phyloP scores from a whole-genome alignment of 1,140 invertebrate genomes.

The Orius insidiosus region DNA sequence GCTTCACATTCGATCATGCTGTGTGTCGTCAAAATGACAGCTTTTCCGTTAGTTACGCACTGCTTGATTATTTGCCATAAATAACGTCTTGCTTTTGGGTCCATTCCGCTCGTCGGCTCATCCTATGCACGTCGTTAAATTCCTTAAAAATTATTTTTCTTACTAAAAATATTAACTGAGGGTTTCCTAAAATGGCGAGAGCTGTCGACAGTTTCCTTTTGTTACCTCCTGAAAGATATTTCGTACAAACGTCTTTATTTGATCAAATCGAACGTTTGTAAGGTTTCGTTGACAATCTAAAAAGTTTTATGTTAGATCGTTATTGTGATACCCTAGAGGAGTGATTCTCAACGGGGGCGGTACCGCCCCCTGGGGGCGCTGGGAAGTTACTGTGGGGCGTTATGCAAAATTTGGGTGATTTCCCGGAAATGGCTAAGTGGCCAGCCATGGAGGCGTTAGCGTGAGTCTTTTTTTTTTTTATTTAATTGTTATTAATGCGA shows the following conservation, averaged over 20 bases:
- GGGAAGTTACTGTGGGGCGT: too few relatives aligned
- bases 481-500: neutral
- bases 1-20: conserved; percentile 55
- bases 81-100: conserved; percentile 27
- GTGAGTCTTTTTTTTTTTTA: neutral
- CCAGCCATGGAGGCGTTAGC: too few relatives aligned
- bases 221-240: conserved; percentile 39
- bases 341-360: too few relatives aligned
- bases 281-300: conserved; percentile 1
- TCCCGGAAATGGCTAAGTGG: too few relatives aligned
- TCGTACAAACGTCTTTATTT: conserved; percentile 15
- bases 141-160: neutral
- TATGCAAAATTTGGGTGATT: too few relatives aligned
- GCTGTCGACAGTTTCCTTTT: conserved; percentile 46
- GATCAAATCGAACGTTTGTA: conserved; percentile 13
- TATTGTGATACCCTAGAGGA: too few relatives aligned
- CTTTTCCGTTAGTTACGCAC: conserved; percentile 26
- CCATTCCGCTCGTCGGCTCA: conserved; percentile 19
- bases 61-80: conserved; percentile 27
- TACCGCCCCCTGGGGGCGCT: too few relatives aligned
- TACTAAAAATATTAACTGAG: conserved; percentile 39
- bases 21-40: conserved; percentile 49
- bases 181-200: conserved; percentile 41
- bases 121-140: conserved; percentile 6
- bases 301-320: neutral